These are phyloP conservation scores for Leucania comma DNA, from an alignment of 2,888 invertebrate genomes.

Conservation along the genomic window DNA sequence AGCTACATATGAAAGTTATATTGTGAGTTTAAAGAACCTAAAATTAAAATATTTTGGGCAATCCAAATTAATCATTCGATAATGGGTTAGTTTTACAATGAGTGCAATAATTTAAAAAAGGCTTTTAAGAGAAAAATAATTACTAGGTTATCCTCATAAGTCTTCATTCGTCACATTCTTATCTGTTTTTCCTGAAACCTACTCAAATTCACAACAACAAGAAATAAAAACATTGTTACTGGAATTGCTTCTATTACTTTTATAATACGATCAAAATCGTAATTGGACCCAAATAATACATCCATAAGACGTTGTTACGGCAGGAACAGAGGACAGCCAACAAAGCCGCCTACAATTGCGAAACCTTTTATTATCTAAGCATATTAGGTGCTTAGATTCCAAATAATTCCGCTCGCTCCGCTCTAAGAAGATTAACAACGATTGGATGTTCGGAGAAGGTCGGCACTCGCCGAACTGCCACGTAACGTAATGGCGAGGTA, in stretches of 20 bases:
- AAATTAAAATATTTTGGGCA: too few species aligned
- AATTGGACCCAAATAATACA: slow-evolving; percentile 61
- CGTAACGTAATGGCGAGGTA: slow-evolving; percentile 73
- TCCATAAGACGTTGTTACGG: slow-evolving; percentile 50
- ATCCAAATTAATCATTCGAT: too few species aligned
- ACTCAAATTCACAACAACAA: neutral
- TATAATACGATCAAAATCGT: slow-evolving; percentile 57
- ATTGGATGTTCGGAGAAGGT: slow-evolving; percentile 89
- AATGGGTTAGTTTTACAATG: too few species aligned
- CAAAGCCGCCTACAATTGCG: slow-evolving; percentile 72
- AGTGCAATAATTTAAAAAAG: neutral
- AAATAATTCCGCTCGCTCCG: slow-evolving; percentile 86
- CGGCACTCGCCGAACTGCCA: slow-evolving; percentile 74
- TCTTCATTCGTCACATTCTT: neutral
- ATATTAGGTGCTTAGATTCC: slow-evolving; percentile 86
- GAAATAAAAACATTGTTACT: slow-evolving; percentile 20
- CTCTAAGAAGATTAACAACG: slow-evolving; percentile 89
- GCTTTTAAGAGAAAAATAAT: neutral
- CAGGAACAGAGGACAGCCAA: slow-evolving; percentile 58
- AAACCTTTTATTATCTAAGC: slow-evolving; percentile 87
- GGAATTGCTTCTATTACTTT: slow-evolving; percentile 53
- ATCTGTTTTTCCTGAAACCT: neutral
- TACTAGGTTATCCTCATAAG: neutral
- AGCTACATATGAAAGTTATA: neutral
- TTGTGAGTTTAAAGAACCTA: neutral